Evolutionary conservation across 1,140 invertebrate genomes (phyloP), one percentile per base, ranked within the genome.

Genomic region (Globodera ellingtonae): DNA sequence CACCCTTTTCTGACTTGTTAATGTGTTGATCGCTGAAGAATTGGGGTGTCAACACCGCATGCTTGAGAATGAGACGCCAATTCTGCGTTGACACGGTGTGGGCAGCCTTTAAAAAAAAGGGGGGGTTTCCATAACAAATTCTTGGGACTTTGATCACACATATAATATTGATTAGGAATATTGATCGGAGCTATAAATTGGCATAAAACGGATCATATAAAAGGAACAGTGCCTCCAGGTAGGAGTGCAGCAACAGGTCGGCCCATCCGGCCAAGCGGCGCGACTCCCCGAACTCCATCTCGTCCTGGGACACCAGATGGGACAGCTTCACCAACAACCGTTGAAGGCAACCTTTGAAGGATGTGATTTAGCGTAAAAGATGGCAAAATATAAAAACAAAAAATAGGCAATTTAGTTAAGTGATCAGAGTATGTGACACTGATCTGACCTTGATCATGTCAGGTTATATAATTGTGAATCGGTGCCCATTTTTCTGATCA

Each of bases 1-100:
- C 1, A 35, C 0, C 35, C 35, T 35, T 35, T 35, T 35, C 56
- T 66, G n/a, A 80, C 74, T 69, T 69, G 65, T 80, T 24, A 47
- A 81, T 81, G 56, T 21, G 66, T 18, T 81, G 79, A 44, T 81
- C 72, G 10, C 69, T 21, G 79, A 81, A 81, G 69, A 81, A 81
- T 65, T 81, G 75, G 9, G 80, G 78, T 10, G 80, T 65, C 66
- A 81, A 46, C 6, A 81, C 78, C 10, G 77, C 21, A 35, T 79
- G 46, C 18, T 69, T 81, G n/a, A 81, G 46, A 73, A 81, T 47
- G 44, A 67, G 44, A 48, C 72, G 77, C 80, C 80, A 81, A 56
- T 69, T 69, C 62, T 81, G 78, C 56, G 35, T 67, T 10, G 80
- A 80, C 13, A 81, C 48, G 13, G 44, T 79, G 15, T 56, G 10